phyloP scores from a whole-genome alignment of 2,888 invertebrate species.

The Limnephilus auricula region DNA sequence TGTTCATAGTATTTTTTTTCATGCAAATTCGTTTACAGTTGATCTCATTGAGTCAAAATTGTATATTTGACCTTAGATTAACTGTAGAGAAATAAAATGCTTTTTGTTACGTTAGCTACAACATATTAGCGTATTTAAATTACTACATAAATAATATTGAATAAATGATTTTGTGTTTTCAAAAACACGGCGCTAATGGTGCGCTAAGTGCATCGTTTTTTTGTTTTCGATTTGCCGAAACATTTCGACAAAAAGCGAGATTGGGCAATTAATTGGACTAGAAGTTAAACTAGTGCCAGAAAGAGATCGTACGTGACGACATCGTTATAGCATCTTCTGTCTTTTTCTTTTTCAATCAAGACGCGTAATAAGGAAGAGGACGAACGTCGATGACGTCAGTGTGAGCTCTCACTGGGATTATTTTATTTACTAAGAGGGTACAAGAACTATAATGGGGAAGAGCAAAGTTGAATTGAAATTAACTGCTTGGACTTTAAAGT shows the following conservation, averaged over 20 bases:
- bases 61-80: background rate
- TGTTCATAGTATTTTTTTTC: background rate
- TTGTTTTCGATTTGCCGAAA: conserved; percentile 12
- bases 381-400: too few species aligned
- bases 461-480: background rate
- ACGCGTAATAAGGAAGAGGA: too few species aligned
- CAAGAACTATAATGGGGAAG: background rate
- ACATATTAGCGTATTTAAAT: background rate
- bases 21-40: background rate
- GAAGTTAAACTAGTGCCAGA: background rate
- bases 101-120: too few species aligned
- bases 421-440: background rate
- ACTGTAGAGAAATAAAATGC: background rate
- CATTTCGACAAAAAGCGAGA: conserved; percentile 2
- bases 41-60: background rate
- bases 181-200: conserved; percentile 7
- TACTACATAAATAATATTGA: background rate
- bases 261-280: conserved; percentile 13
- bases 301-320: too few species aligned
- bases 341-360: too few species aligned
- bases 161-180: conserved; percentile 34
- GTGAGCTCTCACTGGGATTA: too few species aligned
- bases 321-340: too few species aligned
- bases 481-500: too few species aligned
- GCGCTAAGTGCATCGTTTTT: conserved; percentile 34